Percentiles rank a stretch among this genome's conserved stretches.
Conservation (phyloP, 2,888 invertebrate genomes). For the Ophraella communa region DNA sequence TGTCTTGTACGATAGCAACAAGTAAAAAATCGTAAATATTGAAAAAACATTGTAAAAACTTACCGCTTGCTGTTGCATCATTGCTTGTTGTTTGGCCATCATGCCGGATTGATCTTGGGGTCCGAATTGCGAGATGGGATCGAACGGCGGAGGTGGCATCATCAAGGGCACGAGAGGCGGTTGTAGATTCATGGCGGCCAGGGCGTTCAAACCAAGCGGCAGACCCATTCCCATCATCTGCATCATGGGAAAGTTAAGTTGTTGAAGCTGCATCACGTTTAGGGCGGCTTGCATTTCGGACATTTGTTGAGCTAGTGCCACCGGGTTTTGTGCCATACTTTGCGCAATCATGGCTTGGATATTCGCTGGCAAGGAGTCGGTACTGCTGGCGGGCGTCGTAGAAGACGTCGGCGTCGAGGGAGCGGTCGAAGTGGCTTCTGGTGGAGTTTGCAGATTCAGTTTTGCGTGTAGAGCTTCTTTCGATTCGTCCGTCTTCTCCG, state of each 20-base stretch:
- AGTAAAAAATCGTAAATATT: background rate
- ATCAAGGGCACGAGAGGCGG: slow-evolving; percentile 89
- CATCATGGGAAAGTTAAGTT: slow-evolving; percentile 89
- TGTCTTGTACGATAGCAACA: no score
- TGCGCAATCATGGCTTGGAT: slow-evolving; percentile 61
- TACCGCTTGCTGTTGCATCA: slow-evolving; percentile 73
- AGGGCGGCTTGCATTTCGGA: slow-evolving; percentile 85
- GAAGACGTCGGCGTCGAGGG: slow-evolving; percentile 68
- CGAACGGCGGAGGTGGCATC: slow-evolving; percentile 84
- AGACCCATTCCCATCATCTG: slow-evolving; percentile 85
- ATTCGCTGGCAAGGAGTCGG: slow-evolving; percentile 63
- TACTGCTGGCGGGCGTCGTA: slow-evolving; percentile 68
- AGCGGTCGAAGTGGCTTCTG: slow-evolving; percentile 64
- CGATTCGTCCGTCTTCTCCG: slow-evolving; percentile 62
- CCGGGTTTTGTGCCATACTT: slow-evolving; percentile 59
- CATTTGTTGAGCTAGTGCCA: slow-evolving; percentile 75
- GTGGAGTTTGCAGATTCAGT: slow-evolving; percentile 57
- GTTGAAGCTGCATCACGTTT: slow-evolving; percentile 83
- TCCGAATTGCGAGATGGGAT: slow-evolving; percentile 69
- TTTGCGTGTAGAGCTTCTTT: slow-evolving; percentile 60
- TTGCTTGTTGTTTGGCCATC: slow-evolving; percentile 77
- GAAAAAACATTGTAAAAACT: slow-evolving; percentile 39
- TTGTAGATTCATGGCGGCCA: slow-evolving; percentile 94
- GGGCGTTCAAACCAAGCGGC: slow-evolving; percentile 79
- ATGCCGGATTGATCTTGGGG: slow-evolving; percentile 62